Base-by-base conservation (phyloP, 1,140 invertebrate species). In the Drosophila erecta region DNA sequence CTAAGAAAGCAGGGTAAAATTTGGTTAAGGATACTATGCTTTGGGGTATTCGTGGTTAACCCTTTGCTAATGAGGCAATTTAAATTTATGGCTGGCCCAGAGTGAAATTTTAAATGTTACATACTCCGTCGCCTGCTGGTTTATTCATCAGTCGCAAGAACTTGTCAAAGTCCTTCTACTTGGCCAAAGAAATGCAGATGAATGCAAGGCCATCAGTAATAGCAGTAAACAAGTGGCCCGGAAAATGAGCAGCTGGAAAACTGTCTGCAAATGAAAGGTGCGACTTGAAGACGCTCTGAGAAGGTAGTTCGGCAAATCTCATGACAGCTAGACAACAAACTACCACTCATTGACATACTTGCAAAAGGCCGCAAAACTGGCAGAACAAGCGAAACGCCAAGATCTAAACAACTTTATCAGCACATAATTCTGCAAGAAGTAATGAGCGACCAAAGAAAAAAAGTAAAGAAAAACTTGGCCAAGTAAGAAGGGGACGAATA, bases 1-100 rank as follows among this genome's bases (percentile, higher is more conserved):
- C 20, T 37, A 79, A 57, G 67, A 70, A 70, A 57, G 43, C 64
- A 47, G 20, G 20, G 43, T 33, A 83, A 74, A 79, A 84, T 80
- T 64, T 73, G 65, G 64, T 58, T 59, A 60, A 70, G 61, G 72
- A 50, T 75, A 53, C 51, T 64, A 8, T 20, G 49, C 59, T 59
- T 47, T 51, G 43, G 50, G 74, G 71, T 51, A 79, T 70, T 89
- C 59, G 84, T 89, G 84, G 84, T 89, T 87, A 87, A 89, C 84
- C 84, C 65, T 49, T 70, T 89, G 79, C 84, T 87, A 87, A 87
- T 87, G 84, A 87, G 84, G 79, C 84, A 87, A 87, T 87, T 87
- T 87, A 87, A 87, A 89, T 87, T 79, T 89, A 87, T 81, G 76
- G 62, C 60, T 61, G 35, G 35, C 30, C 51, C 33, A 8, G 35